These are phyloP conservation scores for Poeciliopsis gracilis DNA, from an alignment of 2,797 vertebrate genomes.

Conservation along the genomic window DNA sequence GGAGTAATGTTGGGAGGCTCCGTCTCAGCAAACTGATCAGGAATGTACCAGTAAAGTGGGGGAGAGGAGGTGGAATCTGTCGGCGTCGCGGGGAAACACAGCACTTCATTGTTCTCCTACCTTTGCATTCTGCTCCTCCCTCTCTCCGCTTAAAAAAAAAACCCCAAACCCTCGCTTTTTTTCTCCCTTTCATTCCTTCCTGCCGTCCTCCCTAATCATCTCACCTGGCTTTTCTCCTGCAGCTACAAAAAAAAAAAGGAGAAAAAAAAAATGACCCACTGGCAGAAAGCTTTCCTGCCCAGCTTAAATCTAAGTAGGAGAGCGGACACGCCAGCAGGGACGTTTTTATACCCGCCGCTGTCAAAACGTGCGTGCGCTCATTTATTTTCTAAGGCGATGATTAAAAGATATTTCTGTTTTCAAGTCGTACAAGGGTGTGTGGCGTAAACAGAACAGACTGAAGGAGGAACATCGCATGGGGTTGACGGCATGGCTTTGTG, in stretches of 20 bases:
- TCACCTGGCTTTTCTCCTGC: constrained; percentile 50
- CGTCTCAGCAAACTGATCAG: constrained; percentile 79
- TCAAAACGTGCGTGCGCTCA: constrained; percentile 15
- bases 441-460: constrained; percentile 7
- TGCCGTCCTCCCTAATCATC: constrained; percentile 47
- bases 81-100: constrained; percentile 66
- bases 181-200: constrained; percentile 49
- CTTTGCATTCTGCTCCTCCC: constrained; percentile 81
- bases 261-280: constrained; percentile 55
- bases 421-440: constrained; percentile 4
- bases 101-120: constrained; percentile 82
- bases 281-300: constrained; percentile 54
- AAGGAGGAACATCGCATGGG: constrained; percentile 29
- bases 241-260: constrained; percentile 32
- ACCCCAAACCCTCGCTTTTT: constrained; percentile 41
- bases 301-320: constrained; percentile 23
- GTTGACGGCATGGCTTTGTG: constrained; percentile 58
- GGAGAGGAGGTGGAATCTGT: constrained; percentile 62
- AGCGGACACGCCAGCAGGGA: constrained; percentile 30
- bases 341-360: constrained; percentile 37
- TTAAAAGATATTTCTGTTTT: constrained; percentile 8
- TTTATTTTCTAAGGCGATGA: not conserved
- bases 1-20: constrained; percentile 77
- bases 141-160: constrained; percentile 49
- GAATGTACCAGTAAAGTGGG: constrained; percentile 73